Conservation (phyloP, 1,140 invertebrate genomes). For the Caenorhabditis inopinata region DNA sequence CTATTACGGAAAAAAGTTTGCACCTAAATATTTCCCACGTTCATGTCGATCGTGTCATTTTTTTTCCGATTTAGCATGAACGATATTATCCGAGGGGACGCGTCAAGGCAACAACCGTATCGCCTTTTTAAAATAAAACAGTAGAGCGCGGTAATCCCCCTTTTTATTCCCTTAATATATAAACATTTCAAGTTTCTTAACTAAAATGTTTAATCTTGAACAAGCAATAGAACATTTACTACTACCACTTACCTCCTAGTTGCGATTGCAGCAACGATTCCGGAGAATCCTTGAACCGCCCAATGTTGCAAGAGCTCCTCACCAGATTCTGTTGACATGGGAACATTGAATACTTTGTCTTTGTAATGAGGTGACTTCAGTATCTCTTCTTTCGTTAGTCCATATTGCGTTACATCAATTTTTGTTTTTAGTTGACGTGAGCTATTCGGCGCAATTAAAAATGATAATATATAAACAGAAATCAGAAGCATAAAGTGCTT, state of each 20-base stretch:
- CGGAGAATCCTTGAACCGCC: slow-evolving; percentile 38
- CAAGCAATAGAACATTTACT: too few relatives aligned
- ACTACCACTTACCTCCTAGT: slow-evolving; percentile 40
- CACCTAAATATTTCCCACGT: too few relatives aligned
- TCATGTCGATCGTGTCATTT: too few relatives aligned
- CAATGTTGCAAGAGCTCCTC: slow-evolving; percentile 37
- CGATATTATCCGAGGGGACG: too few relatives aligned
- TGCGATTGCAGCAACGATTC: slow-evolving; percentile 34
- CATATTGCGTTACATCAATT: slow-evolving; percentile 8
- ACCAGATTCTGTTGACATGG: slow-evolving; percentile 21
- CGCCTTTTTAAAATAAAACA: too few relatives aligned
- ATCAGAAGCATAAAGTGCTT: background rate
- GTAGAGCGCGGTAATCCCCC: too few relatives aligned
- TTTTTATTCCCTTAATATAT: too few relatives aligned
- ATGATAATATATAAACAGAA: background rate
- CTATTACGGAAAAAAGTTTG: too few relatives aligned
- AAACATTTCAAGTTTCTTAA: too few relatives aligned
- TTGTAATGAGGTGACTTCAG: slow-evolving; percentile 18
- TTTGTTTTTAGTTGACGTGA: background rate
- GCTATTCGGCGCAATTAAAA: background rate
- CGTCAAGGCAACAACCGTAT: too few relatives aligned
- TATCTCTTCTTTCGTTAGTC: background rate
- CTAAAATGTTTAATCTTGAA: too few relatives aligned
- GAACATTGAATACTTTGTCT: slow-evolving; percentile 13
- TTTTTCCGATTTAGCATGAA: too few relatives aligned